Evolutionary conservation across 2,797 vertebrate species (phyloP).

Genomic region (Malurus leucopterus): DNA sequence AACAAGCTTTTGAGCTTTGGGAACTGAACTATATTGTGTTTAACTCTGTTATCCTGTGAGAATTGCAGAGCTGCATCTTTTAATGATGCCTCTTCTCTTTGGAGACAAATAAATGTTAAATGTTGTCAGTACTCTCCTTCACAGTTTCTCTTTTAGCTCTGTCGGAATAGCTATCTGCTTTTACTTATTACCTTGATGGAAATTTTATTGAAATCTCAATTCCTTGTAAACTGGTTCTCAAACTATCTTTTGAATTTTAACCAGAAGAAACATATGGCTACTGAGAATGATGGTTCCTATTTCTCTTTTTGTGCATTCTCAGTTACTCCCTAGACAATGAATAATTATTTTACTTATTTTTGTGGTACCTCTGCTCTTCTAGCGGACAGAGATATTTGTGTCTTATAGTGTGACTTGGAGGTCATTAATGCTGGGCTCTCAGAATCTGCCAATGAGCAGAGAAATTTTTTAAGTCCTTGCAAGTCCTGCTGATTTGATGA

Average conservation of each 20-base stretch:
- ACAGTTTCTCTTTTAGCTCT: neutral
- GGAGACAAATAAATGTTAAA: constrained; percentile 9
- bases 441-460: neutral
- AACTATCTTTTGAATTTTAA: neutral
- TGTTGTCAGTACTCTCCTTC: neutral
- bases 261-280: neutral
- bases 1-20: neutral
- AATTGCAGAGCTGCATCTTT: neutral
- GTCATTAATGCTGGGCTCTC: neutral
- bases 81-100: neutral
- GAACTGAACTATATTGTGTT: neutral
- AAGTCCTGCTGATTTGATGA: neutral
- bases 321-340: neutral
- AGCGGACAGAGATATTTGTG: neutral
- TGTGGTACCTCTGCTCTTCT: neutral
- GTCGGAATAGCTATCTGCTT: neutral
- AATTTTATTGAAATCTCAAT: constrained; percentile 23
- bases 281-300: neutral
- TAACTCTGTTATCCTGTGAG: neutral
- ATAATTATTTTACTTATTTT: constrained; percentile 4
- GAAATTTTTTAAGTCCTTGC: neutral
- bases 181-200: constrained; percentile 7
- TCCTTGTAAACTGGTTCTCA: neutral
- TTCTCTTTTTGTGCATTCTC: neutral
- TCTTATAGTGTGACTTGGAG: neutral